A percentile compares a stretch with the other conserved stretches of the same genome.
These are phyloP conservation scores for Entomyzon cyanotis DNA, from an alignment of 2,113 vertebrate genomes.

Conservation along the genomic window DNA sequence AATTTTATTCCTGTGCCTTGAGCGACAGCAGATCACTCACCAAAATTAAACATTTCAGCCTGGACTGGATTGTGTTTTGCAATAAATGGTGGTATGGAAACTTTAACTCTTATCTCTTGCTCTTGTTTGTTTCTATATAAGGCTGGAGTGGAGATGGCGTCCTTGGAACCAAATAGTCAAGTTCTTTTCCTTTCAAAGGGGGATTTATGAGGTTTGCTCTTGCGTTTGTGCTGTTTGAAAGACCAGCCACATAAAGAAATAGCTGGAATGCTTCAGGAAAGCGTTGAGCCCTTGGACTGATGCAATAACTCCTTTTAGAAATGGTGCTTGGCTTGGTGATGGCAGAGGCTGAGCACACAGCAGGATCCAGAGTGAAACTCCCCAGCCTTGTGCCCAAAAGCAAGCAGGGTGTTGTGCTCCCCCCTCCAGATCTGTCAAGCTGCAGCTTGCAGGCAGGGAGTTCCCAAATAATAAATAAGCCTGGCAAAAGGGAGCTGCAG, in stretches of 20 bases:
- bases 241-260: conserved; percentile 12
- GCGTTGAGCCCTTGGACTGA: background rate
- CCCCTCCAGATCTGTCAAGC: background rate
- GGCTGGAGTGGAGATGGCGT: background rate
- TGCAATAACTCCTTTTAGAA: background rate
- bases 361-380: background rate
- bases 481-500: background rate
- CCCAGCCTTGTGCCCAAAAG: accelerated
- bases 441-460: background rate
- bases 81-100: background rate
- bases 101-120: background rate
- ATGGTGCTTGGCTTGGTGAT: background rate
- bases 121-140: background rate
- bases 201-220: conserved; percentile 28
- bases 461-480: background rate
- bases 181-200: background rate
- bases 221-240: background rate
- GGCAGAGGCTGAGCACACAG: accelerated
- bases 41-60: background rate
- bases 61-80: background rate
- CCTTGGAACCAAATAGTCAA: background rate
- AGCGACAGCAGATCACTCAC: accelerated
- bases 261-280: conserved; percentile 21
- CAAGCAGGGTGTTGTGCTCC: background rate
- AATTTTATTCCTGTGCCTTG: background rate